Evolutionary conservation across 2,113 vertebrate species (phyloP).

Genomic region (Platysternon megacephalum): DNA sequence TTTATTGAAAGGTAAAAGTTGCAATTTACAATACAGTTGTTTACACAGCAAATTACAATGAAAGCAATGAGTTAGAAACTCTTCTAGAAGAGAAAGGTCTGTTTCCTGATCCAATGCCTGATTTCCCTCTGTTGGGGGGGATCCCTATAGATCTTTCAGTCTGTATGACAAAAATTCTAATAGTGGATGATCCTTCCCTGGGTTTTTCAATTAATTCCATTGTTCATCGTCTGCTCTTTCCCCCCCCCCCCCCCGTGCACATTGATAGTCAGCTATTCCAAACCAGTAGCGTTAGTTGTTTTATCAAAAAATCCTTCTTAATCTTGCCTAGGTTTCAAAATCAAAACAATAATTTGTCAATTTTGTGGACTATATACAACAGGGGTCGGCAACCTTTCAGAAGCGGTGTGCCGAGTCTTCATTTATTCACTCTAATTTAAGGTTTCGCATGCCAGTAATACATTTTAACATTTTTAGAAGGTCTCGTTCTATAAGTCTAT

Average conservation of each 20-base stretch:
- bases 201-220: background rate
- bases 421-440: no score
- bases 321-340: background rate
- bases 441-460: no score
- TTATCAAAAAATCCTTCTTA: background rate
- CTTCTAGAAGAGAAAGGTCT: background rate
- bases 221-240: fast-evolving
- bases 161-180: background rate
- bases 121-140: background rate
- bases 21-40: background rate
- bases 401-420: no score
- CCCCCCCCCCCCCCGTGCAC: background rate
- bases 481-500: no score
- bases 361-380: background rate
- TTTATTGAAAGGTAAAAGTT: background rate
- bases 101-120: background rate
- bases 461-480: no score
- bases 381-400: no score
- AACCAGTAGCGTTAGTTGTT: background rate
- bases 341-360: fast-evolving
- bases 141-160: background rate
- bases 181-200: background rate
- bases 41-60: background rate
- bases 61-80: background rate
- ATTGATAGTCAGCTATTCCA: background rate